Conservation (phyloP, 2,113 vertebrate species). For the Leiothrix lutea region DNA sequence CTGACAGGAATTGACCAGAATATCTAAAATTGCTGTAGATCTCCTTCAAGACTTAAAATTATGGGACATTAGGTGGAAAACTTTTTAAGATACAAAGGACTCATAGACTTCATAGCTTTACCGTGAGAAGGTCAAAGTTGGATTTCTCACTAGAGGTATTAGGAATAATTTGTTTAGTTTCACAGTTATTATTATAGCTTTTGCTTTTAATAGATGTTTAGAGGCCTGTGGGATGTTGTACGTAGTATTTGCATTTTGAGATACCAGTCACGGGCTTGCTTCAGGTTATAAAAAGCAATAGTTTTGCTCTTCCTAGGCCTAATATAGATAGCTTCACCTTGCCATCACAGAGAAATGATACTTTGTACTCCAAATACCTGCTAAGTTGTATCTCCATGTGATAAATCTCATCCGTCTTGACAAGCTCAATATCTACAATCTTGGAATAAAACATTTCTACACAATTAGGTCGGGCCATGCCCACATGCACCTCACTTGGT, state of each 20-base stretch:
- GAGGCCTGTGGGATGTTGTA: background rate
- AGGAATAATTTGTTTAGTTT: background rate
- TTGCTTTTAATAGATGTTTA: background rate
- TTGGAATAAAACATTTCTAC: background rate
- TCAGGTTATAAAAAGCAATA: background rate
- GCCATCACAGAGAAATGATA: background rate
- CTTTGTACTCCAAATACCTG: background rate
- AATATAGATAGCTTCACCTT: background rate
- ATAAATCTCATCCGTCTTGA: background rate
- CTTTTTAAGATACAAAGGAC: background rate
- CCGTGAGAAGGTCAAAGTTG: background rate
- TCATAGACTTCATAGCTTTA: background rate
- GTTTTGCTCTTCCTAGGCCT: background rate
- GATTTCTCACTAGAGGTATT: background rate
- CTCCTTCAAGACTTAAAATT: background rate
- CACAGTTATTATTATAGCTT: background rate
- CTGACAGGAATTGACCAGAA: background rate
- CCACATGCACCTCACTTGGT: background rate
- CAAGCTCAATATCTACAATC: background rate
- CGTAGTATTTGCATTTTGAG: background rate
- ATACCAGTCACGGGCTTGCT: background rate
- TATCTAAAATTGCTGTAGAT: background rate
- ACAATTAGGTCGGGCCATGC: background rate
- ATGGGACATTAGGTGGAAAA: background rate
- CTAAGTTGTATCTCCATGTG: background rate